Base-by-base conservation (phyloP, 2,797 vertebrate species). In the Pseudopleuronectes americanus region DNA sequence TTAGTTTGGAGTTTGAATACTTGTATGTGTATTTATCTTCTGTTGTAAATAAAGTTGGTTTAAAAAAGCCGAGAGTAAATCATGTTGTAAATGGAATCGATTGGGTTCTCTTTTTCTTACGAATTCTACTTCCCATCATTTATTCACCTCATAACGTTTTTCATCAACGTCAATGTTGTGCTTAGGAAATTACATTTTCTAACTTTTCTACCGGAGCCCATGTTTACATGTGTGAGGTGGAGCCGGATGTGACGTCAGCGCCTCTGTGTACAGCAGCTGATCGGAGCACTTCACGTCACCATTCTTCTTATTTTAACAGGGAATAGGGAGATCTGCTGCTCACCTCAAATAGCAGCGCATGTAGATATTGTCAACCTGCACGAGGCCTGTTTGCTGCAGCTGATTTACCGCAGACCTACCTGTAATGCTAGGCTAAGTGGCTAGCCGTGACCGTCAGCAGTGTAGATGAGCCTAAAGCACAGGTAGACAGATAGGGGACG, bases 221-320 rank as follows among this genome's bases (percentile, higher is more conserved):
- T 67, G 69, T 87, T 79, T 83, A 79, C 61, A 22, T 61, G 6
- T 4, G 53, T 13, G 26, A 64, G 64, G 41, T 57, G 68, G 57
- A 45, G 45, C 61, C 70, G 86, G 86, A 88, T 49, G 53, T 90
- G 84, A 92, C 91, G 90, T 84, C 65, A 54, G 14, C 49, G 63
- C 76, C 74, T 80, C 36, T 60, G 47, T 74, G 79, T 68, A 54
- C 73, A 84, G 73, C 92, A 93, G 92, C 92, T 94, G 92, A 93
- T 90, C 83, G 64, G 10, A 68, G 55, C 71, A 23, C 67, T 24
- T n/a, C 57, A 21, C 26, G 13, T 9, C 17, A 48, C 71, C 31
- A 28, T 57, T 57, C 21, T 41, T 57, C 16, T 31, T 8, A 12
- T 12, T 57, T 36, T 38, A 4, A 4, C 12, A 53, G 58, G 45